Percentiles rank a stretch among this genome's conserved stretches.
These are phyloP conservation scores for Aselliscus stoliczkanus DNA, from an alignment of 2,797 vertebrate species.

Conservation along the genomic window DNA sequence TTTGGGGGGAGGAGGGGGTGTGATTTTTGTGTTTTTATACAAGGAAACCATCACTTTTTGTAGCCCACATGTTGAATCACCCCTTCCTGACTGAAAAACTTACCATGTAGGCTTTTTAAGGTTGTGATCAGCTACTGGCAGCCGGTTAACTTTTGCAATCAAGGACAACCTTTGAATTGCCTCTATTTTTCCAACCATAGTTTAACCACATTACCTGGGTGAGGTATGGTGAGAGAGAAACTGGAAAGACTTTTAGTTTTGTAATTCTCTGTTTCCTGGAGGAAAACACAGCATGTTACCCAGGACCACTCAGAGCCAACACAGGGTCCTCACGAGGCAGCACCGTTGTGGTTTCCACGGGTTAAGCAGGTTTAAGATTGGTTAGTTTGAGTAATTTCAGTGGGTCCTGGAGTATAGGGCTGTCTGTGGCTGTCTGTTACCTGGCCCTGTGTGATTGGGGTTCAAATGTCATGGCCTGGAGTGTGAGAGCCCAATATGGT, in stretches of 20 bases:
- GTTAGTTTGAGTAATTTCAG: neutral
- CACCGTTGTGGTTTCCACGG: neutral
- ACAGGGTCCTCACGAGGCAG: neutral
- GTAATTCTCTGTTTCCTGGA: neutral
- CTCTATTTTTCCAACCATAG: neutral
- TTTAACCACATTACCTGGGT: neutral
- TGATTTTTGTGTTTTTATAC: conserved; percentile 31
- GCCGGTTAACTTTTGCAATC: neutral
- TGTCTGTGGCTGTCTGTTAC: neutral
- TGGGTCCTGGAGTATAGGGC: neutral
- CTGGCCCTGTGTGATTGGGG: neutral
- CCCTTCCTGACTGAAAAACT: conserved; percentile 13
- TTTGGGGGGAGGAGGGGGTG: conserved; percentile 25
- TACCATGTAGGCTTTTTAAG: neutral
- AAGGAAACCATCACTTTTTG: conserved; percentile 11
- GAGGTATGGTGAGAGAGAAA: neutral
- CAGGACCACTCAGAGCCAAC: no score
- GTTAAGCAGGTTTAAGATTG: neutral
- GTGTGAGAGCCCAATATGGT: neutral
- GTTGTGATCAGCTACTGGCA: neutral
- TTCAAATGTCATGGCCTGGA: neutral
- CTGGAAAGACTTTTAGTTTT: neutral
- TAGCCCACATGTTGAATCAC: neutral
- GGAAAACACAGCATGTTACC: neutral
- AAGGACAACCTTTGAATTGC: neutral